phyloP scores from a whole-genome alignment of 2,797 vertebrate species.

The Ctenopoma multispine region DNA sequence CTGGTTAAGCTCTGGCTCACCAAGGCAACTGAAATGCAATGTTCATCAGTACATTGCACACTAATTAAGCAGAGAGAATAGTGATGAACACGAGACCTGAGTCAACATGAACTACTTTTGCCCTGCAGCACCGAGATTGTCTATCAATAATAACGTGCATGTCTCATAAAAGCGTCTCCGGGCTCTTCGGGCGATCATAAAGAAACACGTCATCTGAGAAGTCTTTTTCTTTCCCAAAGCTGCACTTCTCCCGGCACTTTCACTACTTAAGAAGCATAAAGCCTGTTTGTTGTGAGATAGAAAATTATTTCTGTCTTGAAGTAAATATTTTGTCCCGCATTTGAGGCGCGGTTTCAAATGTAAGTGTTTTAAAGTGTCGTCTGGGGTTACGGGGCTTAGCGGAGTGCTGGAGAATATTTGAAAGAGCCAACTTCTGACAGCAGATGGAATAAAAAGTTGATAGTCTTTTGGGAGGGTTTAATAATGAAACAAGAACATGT shows the following conservation, averaged over 20 bases:
- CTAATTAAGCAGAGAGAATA: conserved; percentile 51
- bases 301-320: conserved; percentile 48
- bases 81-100: conserved; percentile 54
- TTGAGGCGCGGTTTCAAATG: conserved; percentile 51
- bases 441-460: conserved; percentile 68
- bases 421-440: conserved; percentile 64
- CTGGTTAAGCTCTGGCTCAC: conserved; percentile 50
- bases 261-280: conserved; percentile 51
- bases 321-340: conserved; percentile 65
- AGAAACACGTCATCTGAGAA: conserved; percentile 55
- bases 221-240: conserved; percentile 56
- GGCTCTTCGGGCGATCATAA: conserved; percentile 56
- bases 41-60: conserved; percentile 47
- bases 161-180: conserved; percentile 57
- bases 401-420: conserved; percentile 55
- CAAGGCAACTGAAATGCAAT: conserved; percentile 44
- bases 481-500: conserved; percentile 79
- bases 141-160: conserved; percentile 65
- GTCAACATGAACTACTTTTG: conserved; percentile 54
- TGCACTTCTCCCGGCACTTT: conserved; percentile 58
- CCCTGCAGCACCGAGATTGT: conserved; percentile 53
- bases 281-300: conserved; percentile 36
- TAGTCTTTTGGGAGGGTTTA: conserved; percentile 76
- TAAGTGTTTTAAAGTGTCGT: conserved; percentile 71
- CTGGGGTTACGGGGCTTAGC: conserved; percentile 58